Conservation (phyloP, 2,113 vertebrate genomes). For the Stercorarius parasiticus region DNA sequence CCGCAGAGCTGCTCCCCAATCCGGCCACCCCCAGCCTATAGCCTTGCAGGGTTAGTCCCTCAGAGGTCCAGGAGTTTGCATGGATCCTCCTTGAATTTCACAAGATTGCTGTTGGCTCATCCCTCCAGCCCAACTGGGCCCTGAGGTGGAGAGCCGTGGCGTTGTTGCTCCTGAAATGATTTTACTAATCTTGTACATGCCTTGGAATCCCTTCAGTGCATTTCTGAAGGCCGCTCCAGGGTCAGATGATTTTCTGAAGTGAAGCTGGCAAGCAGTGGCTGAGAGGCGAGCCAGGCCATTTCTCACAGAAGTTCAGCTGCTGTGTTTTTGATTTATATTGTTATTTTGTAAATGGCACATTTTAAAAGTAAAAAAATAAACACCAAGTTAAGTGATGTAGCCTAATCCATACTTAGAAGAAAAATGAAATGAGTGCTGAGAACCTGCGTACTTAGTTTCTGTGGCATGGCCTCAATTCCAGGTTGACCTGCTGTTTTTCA, state of each 20-base stretch:
- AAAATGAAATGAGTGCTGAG: not conserved
- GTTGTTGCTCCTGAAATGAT: constrained; percentile 31
- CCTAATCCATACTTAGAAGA: not conserved
- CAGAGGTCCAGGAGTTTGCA: not conserved
- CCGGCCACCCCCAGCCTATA: rapidly evolving
- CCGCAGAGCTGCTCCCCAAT: not conserved
- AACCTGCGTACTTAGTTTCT: not conserved
- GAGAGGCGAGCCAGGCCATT: constrained; percentile 19
- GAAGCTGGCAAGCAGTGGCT: constrained; percentile 12
- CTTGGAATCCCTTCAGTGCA: constrained; percentile 21
- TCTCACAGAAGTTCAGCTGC: constrained; percentile 43
- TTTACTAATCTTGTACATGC: constrained; percentile 10
- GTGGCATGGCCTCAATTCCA: not conserved
- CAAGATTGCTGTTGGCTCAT: not conserved
- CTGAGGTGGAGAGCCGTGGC: not conserved
- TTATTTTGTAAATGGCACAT: constrained; percentile 32
- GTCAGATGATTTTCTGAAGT: constrained; percentile 34
- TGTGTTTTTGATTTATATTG: constrained; percentile 35
- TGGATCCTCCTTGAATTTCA: not conserved
- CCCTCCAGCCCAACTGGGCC: not conserved
- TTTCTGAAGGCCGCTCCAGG: constrained; percentile 35
- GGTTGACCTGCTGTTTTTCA: not conserved
- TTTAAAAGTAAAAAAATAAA: constrained; percentile 20
- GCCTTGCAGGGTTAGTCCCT: not conserved
- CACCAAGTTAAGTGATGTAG: not conserved